Base-by-base conservation (phyloP, 2,797 vertebrate species). In the Aldrovandia affinis region DNA sequence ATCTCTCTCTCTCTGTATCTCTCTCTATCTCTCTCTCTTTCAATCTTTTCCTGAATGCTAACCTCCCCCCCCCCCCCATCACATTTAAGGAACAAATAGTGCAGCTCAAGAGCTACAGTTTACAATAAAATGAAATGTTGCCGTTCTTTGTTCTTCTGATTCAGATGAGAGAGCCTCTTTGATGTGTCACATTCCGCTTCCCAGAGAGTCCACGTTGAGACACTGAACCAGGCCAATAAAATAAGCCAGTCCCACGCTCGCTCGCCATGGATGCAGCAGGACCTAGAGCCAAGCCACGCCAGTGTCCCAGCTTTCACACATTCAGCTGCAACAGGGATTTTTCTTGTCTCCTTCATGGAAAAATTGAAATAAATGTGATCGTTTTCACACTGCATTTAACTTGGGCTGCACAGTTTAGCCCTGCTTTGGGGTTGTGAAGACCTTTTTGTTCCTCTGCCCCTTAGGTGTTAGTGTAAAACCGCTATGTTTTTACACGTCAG, bases 51-150 rank as follows among this genome's bases (percentile, higher is more conserved):
- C n/a, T 73, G 84, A 82, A 79, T 80, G 61, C 81, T n/a, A n/a
- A n/a, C n/a, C n/a, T n/a, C 47, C 78, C 81, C 50, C 81, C 84
- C 81, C 59, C 61, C 50, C 81, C 44, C 77, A 59, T 85, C 84
- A 85, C 84, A 80, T 85, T 78, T 83, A 70, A 80, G 81, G 81
- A 83, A 83, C 81, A 83, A 83, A 80, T 82, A 85, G 81, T 55
- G 63, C 84, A 70, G 84, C 63, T 83, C 75, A 83, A 83, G 81
- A 83, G 84, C 81, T 79, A 82, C 75, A 57, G 75, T 83, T 85
- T 79, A 73, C 81, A 83, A 80, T 75, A 83, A 85, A 82, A 79
- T 82, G 81, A 81, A 59, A 83, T 85, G 61, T 83, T 85, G 81
- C 83, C 81, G 83, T 84, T 84, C 83, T 81, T 39, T 50, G 54